These are phyloP conservation scores for Otocyon megalotis DNA, from an alignment of 2,113 vertebrate genomes.

Conservation along the genomic window DNA sequence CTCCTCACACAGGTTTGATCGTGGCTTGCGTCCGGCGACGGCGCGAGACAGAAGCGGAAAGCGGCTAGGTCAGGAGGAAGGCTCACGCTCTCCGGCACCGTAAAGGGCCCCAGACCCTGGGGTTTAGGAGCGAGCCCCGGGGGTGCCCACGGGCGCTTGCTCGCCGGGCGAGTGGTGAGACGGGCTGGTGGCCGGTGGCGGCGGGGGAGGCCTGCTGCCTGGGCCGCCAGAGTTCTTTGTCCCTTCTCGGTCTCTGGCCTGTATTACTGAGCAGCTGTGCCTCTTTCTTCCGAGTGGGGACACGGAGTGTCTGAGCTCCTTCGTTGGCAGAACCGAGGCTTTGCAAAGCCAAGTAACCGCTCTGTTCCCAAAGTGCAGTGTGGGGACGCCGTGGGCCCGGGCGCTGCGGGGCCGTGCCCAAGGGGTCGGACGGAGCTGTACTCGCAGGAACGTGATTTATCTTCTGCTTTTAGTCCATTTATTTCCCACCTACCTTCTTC, in stretches of 20 bases:
- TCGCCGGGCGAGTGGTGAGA: too few relatives aligned
- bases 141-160: too few relatives aligned
- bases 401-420: neutral
- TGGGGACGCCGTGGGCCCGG: neutral
- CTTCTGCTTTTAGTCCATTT: constrained; percentile 69
- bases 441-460: constrained; percentile 57
- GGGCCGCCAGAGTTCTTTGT: neutral
- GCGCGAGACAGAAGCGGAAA: constrained; percentile 60
- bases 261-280: neutral
- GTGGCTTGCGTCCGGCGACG: constrained; percentile 75
- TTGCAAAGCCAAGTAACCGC: neutral
- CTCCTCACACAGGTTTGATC: constrained; percentile 66
- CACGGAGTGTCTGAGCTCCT: neutral
- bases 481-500: constrained; percentile 59
- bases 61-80: constrained; percentile 56
- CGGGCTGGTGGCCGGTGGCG: too few relatives aligned
- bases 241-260: neutral
- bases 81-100: constrained; percentile 59
- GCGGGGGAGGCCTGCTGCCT: too few relatives aligned
- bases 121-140: too few relatives aligned
- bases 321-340: neutral
- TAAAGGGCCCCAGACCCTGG: too few relatives aligned
- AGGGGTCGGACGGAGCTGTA: neutral
- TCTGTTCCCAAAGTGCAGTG: neutral
- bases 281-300: neutral